Base-by-base conservation (phyloP, 2,797 vertebrate species). In the Eospalax fontanierii region DNA sequence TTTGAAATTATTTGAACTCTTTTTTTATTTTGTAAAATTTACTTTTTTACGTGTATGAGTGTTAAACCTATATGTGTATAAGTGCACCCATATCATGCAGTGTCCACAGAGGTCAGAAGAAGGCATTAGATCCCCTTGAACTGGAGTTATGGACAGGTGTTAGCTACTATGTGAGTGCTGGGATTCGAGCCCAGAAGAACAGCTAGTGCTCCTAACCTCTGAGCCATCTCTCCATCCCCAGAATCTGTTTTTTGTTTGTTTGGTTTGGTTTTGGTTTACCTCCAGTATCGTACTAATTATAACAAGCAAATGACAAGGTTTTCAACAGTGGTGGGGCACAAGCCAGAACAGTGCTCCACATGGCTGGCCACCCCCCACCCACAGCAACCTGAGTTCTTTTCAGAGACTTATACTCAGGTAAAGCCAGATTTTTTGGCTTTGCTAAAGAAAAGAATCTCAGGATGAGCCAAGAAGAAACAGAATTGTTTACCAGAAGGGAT, bases 1-100 rank as follows among this genome's bases (percentile, higher is more conserved):
- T 96, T 93, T 80, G 79, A 2, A 54, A 78, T 80, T 71, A 8
- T 91, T 68, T 65, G 84, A 86, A 50, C 38, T 93, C 74, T n/a
- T 46, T 26, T 65, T 82, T 85, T 85, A 12, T 54, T 54, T 54
- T 54, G 9, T 15, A 14, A 54, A 54, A 54, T 54, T 54, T 54
- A 54, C n/a, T n/a, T 54, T 54, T 54, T 54, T 54, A 54, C 14
- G 12, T 54, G 50, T 9, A 15, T 54, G 50, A 9, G 50, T 54
- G 50, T 54, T 54, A 14, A 9, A 12, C 50, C 50, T 54, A 12
- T 12, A 54, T 54, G 50, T 54, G 50, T 54, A 12, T 54, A 54
- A 54, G 50, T 54, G 50, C 14, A 54, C 50, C 46, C 50, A 54
- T 54, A 12, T 54, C 14, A 12, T 54, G 12, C 12, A 54, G 14